Percentiles rank a stretch among this genome's conserved stretches.
Evolutionary conservation across 2,797 vertebrate genomes (phyloP).

Genomic region (Amniataba percoides): DNA sequence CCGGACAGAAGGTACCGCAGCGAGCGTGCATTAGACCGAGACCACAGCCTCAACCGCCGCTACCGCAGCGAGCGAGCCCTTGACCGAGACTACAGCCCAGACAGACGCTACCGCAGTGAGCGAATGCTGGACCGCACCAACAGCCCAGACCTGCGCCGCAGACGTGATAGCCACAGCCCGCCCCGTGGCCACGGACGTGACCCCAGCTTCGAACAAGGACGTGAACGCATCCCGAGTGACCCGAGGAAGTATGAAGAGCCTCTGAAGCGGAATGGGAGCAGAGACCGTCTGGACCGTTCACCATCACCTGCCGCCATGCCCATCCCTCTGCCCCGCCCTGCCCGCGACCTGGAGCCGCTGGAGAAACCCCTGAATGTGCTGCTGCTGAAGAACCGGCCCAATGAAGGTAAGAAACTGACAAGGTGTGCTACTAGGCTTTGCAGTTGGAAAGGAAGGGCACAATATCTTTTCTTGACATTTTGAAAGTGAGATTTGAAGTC

Average conservation of each 20-base stretch:
- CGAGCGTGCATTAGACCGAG: conserved; percentile 84
- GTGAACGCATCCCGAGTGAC: conserved; percentile 53
- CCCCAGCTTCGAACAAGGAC: conserved; percentile 63
- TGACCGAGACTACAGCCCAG: conserved; percentile 74
- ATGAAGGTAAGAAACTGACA: conserved; percentile 88
- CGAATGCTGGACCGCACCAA: conserved; percentile 76
- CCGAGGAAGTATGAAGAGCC: conserved; percentile 74
- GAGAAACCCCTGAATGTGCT: conserved; percentile 90
- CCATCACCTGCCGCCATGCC: conserved; percentile 82
- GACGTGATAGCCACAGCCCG: conserved; percentile 70
- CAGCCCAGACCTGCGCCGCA: conserved; percentile 79
- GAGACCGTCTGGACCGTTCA: conserved; percentile 88
- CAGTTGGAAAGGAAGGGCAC: background rate
- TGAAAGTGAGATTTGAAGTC: background rate
- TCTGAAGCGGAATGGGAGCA: conserved; percentile 81
- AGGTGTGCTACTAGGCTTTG: background rate
- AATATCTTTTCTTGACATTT: too few relatives aligned
- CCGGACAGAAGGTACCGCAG: conserved; percentile 76
- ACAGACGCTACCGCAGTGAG: conserved; percentile 78
- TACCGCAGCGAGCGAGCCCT: conserved; percentile 82
- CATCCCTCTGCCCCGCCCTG: conserved; percentile 72
- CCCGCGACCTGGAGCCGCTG: conserved; percentile 70
- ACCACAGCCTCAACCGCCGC: conserved; percentile 86
- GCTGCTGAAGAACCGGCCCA: conserved; percentile 91
- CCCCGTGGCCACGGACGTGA: conserved; percentile 76